These are phyloP conservation scores for Scaptomyza parva DNA, from an alignment of 2,888 invertebrate species.

Conservation along the genomic window DNA sequence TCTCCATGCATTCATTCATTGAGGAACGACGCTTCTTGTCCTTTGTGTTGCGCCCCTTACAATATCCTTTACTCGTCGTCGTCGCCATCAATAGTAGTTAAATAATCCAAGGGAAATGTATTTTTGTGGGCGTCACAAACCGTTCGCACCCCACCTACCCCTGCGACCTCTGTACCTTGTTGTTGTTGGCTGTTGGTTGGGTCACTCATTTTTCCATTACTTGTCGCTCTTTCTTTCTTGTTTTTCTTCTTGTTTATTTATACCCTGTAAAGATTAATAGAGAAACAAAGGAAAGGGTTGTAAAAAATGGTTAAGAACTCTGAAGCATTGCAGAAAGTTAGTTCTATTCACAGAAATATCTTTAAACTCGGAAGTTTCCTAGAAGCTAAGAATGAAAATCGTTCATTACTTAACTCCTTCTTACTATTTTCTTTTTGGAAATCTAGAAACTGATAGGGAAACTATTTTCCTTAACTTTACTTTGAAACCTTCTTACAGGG, in stretches of 20 bases:
- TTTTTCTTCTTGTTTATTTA: background rate
- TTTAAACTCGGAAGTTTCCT: too few species aligned
- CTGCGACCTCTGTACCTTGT: too few species aligned
- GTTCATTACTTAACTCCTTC: too few species aligned
- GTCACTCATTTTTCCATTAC: slow-evolving; percentile 49
- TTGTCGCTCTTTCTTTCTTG: slow-evolving; percentile 13
- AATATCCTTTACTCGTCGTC: slow-evolving; percentile 23
- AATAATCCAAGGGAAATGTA: slow-evolving; percentile 73
- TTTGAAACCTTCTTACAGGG: background rate
- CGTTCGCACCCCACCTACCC: slow-evolving; percentile 7
- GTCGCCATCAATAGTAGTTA: slow-evolving; percentile 66
- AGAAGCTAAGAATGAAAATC: too few species aligned
- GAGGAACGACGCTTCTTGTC: slow-evolving; percentile 16
- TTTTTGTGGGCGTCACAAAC: slow-evolving; percentile 63
- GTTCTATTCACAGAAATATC: too few species aligned
- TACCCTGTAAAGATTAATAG: slow-evolving; percentile 20
- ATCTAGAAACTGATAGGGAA: too few species aligned
- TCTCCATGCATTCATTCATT: slow-evolving; percentile 49
- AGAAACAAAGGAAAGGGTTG: background rate
- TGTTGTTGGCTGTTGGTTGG: too few species aligned
- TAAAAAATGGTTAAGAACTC: too few species aligned
- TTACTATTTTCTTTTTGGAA: too few species aligned
- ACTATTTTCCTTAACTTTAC: background rate
- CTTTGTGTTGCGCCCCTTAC: slow-evolving; percentile 23
- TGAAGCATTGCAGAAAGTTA: background rate